Conservation (phyloP, 2,113 vertebrate genomes). For the Apodemus sylvaticus region DNA sequence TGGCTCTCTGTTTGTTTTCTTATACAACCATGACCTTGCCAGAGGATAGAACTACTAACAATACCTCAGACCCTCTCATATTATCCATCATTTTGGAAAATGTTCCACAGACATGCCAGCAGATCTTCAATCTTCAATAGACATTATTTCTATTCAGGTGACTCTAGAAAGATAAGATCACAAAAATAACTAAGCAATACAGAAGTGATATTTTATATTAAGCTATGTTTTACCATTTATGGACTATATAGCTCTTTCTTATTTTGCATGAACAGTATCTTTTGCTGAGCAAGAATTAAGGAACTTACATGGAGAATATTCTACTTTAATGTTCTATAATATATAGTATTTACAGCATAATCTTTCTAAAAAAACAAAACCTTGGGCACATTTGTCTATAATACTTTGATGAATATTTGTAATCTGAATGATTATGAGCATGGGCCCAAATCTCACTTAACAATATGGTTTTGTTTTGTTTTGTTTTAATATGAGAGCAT, state of each 20-base stretch:
- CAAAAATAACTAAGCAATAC: neutral
- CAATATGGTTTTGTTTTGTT: no score
- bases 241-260: neutral
- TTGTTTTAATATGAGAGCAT: neutral
- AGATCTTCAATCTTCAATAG: neutral
- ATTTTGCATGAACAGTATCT: neutral
- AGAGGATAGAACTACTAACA: neutral
- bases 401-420: neutral
- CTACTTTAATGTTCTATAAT: neutral
- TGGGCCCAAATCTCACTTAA: neutral
- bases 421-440: neutral
- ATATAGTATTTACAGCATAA: neutral
- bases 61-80: neutral
- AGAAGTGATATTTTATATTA: neutral
- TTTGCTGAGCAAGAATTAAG: neutral
- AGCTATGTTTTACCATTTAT: neutral
- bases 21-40: neutral
- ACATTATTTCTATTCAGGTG: neutral
- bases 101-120: neutral
- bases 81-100: neutral
- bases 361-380: neutral
- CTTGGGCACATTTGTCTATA: neutral
- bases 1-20: neutral
- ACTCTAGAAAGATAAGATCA: neutral
- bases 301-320: neutral